Evolutionary conservation across 1,140 invertebrate species (phyloP).

Genomic region (Cydia splendana): DNA sequence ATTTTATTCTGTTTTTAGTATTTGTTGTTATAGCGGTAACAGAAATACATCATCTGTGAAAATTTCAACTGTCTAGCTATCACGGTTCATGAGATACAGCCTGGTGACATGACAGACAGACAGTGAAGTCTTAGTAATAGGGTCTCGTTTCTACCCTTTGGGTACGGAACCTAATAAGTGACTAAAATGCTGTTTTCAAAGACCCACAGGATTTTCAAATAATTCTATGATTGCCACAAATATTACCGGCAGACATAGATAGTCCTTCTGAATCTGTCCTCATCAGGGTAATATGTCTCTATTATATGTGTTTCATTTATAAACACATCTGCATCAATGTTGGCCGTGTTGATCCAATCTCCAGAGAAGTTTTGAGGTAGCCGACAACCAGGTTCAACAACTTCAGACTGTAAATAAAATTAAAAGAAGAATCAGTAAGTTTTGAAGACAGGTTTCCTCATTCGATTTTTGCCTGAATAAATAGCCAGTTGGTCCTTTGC

Average conservation of each 20-base stretch:
- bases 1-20: no score
- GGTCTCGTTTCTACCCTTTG: no score
- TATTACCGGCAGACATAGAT: conserved; percentile 92
- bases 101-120: no score
- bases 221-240: background rate
- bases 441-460: conserved; percentile 29
- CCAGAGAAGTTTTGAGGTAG: conserved; percentile 96
- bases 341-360: conserved; percentile 97
- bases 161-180: no score
- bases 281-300: conserved; percentile 96
- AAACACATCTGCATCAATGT: conserved; percentile 95
- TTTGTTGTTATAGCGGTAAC: no score
- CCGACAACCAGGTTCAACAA: conserved; percentile 93
- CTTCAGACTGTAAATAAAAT: conserved; percentile 84
- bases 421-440: background rate
- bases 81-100: no score
- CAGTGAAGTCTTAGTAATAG: no score
- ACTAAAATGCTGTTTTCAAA: no score
- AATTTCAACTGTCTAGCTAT: no score
- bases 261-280: conserved; percentile 91
- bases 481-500: no score
- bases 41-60: no score
- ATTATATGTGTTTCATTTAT: conserved; percentile 98
- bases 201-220: no score
- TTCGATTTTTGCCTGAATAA: background rate